These are phyloP conservation scores for Leptarthrus brevirostris DNA, from an alignment of 2,888 invertebrate species.

Conservation along the genomic window DNA sequence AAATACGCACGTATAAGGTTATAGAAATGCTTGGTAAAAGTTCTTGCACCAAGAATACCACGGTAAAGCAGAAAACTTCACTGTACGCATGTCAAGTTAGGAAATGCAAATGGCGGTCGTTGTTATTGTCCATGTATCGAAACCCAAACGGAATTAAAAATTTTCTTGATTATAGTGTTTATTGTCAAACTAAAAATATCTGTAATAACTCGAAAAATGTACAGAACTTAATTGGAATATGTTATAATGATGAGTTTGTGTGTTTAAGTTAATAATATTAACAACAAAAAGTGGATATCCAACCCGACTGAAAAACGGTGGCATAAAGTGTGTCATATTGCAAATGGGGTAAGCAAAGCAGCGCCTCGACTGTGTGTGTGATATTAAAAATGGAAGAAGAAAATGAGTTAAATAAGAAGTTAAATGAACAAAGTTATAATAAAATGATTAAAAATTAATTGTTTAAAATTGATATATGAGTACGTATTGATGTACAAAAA, in stretches of 20 bases:
- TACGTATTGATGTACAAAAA: conserved; percentile 56
- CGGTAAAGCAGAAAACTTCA: conserved; percentile 35
- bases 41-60: conserved; percentile 26
- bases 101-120: conserved; percentile 98
- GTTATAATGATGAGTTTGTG: conserved; percentile 2
- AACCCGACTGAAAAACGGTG: conserved; percentile 44
- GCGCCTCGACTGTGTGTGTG: conserved; percentile 57
- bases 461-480: conserved; percentile 12
- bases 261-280: conserved; percentile 23
- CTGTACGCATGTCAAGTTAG: conserved; percentile 60
- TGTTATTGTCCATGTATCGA: conserved; percentile 90
- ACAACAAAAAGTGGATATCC: conserved; percentile 14
- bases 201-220: conserved; percentile 14
- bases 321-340: conserved; percentile 72
- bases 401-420: conserved; percentile 35
- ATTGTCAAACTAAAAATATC: conserved; percentile 3
- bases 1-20: conserved; percentile 24
- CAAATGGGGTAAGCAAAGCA: conserved; percentile 76
- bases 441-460: conserved; percentile 1
- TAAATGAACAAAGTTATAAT: conserved; percentile 64
- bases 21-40: conserved; percentile 1
- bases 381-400: conserved; percentile 49
- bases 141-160: conserved; percentile 40
- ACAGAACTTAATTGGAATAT: conserved; percentile 11
- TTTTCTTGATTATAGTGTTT: conserved; percentile 37